phyloP scores from a whole-genome alignment of 2,888 invertebrate species.

The Ariolimax columbianus region DNA sequence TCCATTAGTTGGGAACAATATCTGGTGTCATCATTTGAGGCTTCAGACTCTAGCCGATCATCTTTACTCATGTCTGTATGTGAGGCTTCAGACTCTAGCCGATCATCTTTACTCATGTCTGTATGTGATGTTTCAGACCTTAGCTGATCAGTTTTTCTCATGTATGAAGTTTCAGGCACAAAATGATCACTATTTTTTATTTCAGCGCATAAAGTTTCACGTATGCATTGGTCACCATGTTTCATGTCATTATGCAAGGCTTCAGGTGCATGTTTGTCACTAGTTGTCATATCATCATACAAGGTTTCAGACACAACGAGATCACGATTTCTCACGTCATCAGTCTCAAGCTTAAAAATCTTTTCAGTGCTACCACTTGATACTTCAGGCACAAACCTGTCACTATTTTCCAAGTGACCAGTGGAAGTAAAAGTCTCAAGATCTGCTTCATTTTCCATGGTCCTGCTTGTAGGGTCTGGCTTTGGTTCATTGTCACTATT shows the following conservation, averaged over 20 bases:
- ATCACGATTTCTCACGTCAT: too few species aligned
- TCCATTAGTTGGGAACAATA: background rate
- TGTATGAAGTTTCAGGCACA: background rate
- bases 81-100: background rate
- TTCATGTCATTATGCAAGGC: background rate
- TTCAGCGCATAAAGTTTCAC: background rate
- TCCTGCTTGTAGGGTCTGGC: background rate
- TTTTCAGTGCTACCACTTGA: background rate
- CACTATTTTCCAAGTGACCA: background rate
- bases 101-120: background rate
- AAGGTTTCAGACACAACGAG: background rate
- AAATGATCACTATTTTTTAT: background rate
- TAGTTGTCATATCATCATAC: background rate
- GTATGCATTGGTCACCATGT: too few species aligned
- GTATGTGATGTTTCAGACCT: background rate
- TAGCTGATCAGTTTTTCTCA: background rate
- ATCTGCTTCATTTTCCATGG: background rate
- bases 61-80: background rate
- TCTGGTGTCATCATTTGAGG: background rate
- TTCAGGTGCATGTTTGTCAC: background rate
- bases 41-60: background rate
- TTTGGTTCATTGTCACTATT: background rate
- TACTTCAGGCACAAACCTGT: background rate
- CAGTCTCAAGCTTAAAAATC: too few species aligned
- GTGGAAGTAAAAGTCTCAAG: background rate